These are phyloP conservation scores for Ascidia mentula DNA, from an alignment of 23 tunicate species.

Conservation along the genomic window DNA sequence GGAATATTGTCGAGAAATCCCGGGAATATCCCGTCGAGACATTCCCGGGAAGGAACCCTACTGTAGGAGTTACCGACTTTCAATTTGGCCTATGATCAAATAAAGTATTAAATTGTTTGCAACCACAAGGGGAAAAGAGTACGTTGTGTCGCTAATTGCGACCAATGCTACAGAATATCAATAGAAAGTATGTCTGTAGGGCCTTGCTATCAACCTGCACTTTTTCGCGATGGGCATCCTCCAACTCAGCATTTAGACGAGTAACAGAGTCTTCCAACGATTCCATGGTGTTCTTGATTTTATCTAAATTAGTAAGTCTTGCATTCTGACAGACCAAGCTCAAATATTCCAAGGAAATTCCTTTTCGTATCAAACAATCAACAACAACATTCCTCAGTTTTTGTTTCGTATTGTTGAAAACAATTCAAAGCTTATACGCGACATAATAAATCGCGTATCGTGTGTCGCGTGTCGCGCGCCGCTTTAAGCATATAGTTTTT, in stretches of 20 bases:
- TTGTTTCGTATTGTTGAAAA: background rate
- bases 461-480: background rate
- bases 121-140: background rate
- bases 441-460: no score
- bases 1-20: no score
- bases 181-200: no score
- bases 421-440: background rate
- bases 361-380: no score
- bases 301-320: background rate
- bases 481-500: no score
- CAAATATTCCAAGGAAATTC: no score
- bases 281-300: conserved; percentile 20
- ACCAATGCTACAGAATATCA: background rate
- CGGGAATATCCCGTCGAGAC: no score
- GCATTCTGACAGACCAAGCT: background rate
- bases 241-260: conserved; percentile 51
- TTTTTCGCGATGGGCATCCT: conserved; percentile 71
- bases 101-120: background rate
- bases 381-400: background rate
- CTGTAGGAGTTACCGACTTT: no score
- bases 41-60: no score
- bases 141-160: background rate
- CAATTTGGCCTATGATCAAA: no score
- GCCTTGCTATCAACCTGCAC: no score
- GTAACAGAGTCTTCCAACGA: conserved; percentile 35